Base-by-base conservation (phyloP, 2,797 vertebrate genomes). In the Malacoraja senta region DNA sequence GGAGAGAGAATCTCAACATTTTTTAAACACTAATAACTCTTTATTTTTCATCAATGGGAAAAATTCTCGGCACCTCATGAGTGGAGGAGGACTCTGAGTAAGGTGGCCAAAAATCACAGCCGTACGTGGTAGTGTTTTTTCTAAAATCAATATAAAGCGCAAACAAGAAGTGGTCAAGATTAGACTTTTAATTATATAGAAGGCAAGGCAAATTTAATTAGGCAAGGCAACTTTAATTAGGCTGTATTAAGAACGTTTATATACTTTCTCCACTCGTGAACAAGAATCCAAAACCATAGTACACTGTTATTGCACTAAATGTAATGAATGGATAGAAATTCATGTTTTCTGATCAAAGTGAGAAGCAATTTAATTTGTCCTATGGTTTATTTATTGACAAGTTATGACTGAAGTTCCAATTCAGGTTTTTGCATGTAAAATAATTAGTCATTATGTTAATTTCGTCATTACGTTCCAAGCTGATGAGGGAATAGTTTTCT, bases 401-500 rank as follows among this genome's bases (percentile, higher is more conserved):
- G 13, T 61, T 83, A 81, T 81, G 38, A 58, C 80, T 83, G 79
- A 81, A 29, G 58, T 83, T 83, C 80, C 10, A 12, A 26, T 83
- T 83, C 80, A 83, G 58, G 44, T 83, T 83, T 21, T 24, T 29
- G 15, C 81, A 63, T 61, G 24, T 61, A 61, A 84, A 84, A 29
- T 84, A 84, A 63, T 63, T 84, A 84, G 53, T 84, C 24, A 63
- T 61, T 24, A 83, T 84, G 53, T 61, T 61, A 84, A 84, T 84
- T 15, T 15, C 3, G 1, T 13, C 1, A 15, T 84, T 7, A 53
- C 4, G 29, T 83, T 83, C 24, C 2, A 17, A 29, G 9, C 21
- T 7, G 53, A 21, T 84, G 81, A 84, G 81, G 10, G 53, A n/a
- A 61, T 61, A 61, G 53, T n/a, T 84, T 58, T 13, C 53, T 13